Evolutionary conservation across 2,113 vertebrate species (phyloP).

Genomic region (Rhinoderma darwinii): DNA sequence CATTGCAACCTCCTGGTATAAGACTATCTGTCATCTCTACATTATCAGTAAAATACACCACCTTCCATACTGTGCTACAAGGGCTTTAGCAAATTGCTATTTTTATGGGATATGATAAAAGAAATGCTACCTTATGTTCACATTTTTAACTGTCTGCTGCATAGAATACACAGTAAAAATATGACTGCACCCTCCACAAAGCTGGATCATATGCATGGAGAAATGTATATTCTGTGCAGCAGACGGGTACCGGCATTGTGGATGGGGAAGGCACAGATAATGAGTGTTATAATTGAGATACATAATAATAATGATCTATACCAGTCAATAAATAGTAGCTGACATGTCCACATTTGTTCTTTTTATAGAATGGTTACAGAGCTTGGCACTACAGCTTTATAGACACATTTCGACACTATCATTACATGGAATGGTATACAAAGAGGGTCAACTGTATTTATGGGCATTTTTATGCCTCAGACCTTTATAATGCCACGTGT

Average conservation of each 20-base stretch:
- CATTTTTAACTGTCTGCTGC: constrained; percentile 87
- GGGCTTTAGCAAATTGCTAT: constrained; percentile 94
- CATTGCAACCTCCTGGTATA: constrained; percentile 86
- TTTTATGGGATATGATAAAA: constrained; percentile 97
- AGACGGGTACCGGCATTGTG: neutral
- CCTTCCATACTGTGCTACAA: constrained; percentile 94
- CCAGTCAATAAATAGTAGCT: neutral
- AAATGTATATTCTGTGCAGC: constrained; percentile 15
- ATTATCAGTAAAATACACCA: constrained; percentile 91
- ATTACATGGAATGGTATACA: neutral
- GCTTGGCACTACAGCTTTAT: neutral
- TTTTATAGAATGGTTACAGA: neutral
- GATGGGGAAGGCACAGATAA: neutral
- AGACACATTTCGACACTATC: neutral
- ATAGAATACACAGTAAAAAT: constrained; percentile 69
- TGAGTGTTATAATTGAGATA: neutral
- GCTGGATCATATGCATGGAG: constrained; percentile 63
- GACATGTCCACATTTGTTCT: constrained; percentile 1
- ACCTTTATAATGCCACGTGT: neutral
- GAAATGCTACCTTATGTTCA: constrained; percentile 93
- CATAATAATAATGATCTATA: constrained; percentile 10
- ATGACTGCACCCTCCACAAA: neutral
- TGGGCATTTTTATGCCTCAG: neutral
- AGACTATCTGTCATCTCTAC: constrained; percentile 93
- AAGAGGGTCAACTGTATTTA: neutral